phyloP scores from a whole-genome alignment of 2,888 invertebrate genomes.

The Piscicola geometra region DNA sequence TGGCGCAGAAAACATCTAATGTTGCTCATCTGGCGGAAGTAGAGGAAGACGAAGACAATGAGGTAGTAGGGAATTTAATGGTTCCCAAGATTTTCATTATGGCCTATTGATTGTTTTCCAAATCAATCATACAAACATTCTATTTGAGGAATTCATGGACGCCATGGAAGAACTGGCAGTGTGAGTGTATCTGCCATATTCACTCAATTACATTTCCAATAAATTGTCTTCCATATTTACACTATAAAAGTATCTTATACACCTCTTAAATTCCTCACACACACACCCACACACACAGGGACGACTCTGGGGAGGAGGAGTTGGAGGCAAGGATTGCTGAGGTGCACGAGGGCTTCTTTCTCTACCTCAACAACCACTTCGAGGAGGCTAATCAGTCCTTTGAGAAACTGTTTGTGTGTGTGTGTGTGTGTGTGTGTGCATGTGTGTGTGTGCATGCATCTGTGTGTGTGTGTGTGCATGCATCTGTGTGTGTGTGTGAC shows the following conservation, averaged over 20 bases:
- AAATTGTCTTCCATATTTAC: background rate
- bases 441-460: too few relatives aligned
- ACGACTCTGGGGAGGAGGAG: background rate
- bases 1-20: background rate
- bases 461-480: too few relatives aligned
- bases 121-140: background rate
- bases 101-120: background rate
- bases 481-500: too few relatives aligned
- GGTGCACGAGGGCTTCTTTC: conserved; percentile 65
- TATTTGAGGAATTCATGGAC: conserved; percentile 37
- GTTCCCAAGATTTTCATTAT: background rate
- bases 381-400: conserved; percentile 72
- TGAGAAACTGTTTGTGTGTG: conserved; percentile 79
- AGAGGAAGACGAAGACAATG: conserved; percentile 2
- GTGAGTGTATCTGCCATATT: conserved; percentile 37
- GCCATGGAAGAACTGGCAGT: conserved; percentile 36
- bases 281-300: background rate
- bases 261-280: too few relatives aligned
- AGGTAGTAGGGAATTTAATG: background rate
- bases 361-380: conserved; percentile 87
- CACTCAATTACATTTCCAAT: too few relatives aligned
- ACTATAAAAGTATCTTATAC: background rate
- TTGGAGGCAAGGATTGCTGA: conserved; percentile 14
- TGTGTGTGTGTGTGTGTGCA: too few relatives aligned
- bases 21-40: background rate